Percentiles rank a stretch among this genome's conserved stretches.
Evolutionary conservation across 2,113 vertebrate species (phyloP).

Genomic region (Azemiops feae): DNA sequence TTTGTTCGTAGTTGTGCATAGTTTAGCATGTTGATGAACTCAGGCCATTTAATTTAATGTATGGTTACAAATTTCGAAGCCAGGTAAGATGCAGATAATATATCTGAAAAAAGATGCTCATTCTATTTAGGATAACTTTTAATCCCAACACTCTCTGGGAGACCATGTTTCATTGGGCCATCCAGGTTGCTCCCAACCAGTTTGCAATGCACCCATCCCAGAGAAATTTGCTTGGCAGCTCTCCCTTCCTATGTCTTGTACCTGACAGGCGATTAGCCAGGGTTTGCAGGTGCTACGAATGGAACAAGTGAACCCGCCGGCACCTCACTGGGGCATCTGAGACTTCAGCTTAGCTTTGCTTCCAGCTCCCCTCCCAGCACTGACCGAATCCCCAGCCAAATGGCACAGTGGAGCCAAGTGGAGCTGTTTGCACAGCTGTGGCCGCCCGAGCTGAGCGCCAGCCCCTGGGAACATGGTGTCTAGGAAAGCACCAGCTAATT

Average conservation of each 20-base stretch:
- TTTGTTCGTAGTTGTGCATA: not conserved
- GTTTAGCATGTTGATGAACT: not conserved
- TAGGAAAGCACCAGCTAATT: not conserved
- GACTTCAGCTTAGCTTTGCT: not conserved
- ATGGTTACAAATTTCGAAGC: not conserved
- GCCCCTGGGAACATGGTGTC: not conserved
- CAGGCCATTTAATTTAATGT: not conserved
- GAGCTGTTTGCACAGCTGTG: slow-evolving; percentile 50
- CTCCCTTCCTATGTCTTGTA: not conserved
- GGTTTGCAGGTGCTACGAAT: not conserved
- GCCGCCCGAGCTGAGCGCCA: accelerated
- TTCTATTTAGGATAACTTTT: not conserved
- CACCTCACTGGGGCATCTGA: not conserved
- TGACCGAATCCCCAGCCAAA: not conserved
- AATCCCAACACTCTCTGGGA: not conserved
- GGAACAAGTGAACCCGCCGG: not conserved
- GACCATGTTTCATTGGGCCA: not conserved
- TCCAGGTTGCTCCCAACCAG: not conserved
- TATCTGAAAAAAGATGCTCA: not conserved
- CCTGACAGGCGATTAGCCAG: not conserved
- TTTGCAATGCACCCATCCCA: not conserved
- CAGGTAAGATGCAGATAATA: not conserved
- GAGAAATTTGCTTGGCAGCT: not conserved
- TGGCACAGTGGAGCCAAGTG: accelerated
- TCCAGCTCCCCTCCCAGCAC: accelerated